These are phyloP conservation scores for Cherax quadricarinatus DNA, from an alignment of 1,140 invertebrate species.

Conservation along the genomic window DNA sequence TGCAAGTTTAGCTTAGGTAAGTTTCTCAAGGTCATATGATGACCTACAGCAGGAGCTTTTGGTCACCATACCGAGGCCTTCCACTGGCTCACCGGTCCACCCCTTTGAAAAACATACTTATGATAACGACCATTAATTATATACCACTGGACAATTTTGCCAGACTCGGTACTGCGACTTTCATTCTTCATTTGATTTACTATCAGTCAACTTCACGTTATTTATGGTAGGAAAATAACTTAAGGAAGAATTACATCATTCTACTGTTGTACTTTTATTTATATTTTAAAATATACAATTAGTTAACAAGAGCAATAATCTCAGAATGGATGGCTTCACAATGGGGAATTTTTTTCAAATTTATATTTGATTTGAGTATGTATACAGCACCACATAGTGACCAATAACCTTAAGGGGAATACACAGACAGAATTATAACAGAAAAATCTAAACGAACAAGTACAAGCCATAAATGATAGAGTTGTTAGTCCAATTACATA, in stretches of 20 bases:
- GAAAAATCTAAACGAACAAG: constrained; percentile 11
- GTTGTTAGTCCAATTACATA: constrained; percentile 44
- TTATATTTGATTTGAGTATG: not conserved
- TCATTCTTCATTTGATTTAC: too few species aligned
- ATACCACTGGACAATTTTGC: too few species aligned
- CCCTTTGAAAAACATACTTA: too few species aligned
- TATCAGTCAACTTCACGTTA: too few species aligned
- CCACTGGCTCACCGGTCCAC: too few species aligned
- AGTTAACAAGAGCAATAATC: constrained; percentile 64
- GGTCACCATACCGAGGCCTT: too few species aligned
- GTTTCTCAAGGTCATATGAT: too few species aligned
- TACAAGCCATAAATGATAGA: constrained; percentile 34
- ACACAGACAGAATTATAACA: not conserved
- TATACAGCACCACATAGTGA: not conserved
- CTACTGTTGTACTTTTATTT: constrained; percentile 66
- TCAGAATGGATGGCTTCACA: constrained; percentile 30
- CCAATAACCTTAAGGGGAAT: not conserved
- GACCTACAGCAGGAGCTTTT: too few species aligned
- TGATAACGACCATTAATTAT: too few species aligned
- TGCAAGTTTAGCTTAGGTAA: too few species aligned
- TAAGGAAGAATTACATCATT: not conserved
- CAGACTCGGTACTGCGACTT: too few species aligned
- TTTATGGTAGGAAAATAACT: too few species aligned
- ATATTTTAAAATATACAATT: constrained; percentile 70
- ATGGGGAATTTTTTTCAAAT: not conserved